Percentiles rank a stretch among this genome's conserved stretches.
phyloP scores from a whole-genome alignment of 2,113 vertebrate genomes.

The Urocynchramus pylzowi region DNA sequence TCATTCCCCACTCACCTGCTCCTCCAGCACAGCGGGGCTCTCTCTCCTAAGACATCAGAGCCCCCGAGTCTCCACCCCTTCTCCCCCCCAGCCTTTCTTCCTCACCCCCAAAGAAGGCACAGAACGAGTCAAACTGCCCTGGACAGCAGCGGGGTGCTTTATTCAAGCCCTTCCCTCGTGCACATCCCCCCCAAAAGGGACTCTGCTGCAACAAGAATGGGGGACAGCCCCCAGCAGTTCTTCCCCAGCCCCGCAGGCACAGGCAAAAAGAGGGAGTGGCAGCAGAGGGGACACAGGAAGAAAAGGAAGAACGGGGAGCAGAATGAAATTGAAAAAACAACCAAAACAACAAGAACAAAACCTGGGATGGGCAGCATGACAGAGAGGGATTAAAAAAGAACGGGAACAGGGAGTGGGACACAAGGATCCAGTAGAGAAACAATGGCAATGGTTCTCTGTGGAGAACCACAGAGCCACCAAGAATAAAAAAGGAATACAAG shows the following conservation, averaged over 20 bases:
- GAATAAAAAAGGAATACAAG: not conserved
- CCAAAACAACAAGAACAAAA: not conserved
- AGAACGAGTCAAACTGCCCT: not conserved
- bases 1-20: not conserved
- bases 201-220: not conserved
- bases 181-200: not conserved
- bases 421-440: not conserved
- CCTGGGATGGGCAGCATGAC: not conserved
- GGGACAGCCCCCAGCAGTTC: not conserved
- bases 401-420: rapidly evolving
- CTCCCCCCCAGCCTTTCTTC: not conserved
- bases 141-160: not conserved
- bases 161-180: not conserved
- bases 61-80: rapidly evolving
- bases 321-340: not conserved
- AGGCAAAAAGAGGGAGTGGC: not conserved
- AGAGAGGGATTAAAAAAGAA: not conserved
- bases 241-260: not conserved
- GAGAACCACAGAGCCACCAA: not conserved
- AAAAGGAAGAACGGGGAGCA: not conserved
- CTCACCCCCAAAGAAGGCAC: not conserved
- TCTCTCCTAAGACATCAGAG: not conserved
- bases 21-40: not conserved
- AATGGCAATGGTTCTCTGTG: no score
- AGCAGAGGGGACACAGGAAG: not conserved